These are phyloP conservation scores for Zosterops lateralis DNA, from an alignment of 2,113 vertebrate species.

Conservation along the genomic window DNA sequence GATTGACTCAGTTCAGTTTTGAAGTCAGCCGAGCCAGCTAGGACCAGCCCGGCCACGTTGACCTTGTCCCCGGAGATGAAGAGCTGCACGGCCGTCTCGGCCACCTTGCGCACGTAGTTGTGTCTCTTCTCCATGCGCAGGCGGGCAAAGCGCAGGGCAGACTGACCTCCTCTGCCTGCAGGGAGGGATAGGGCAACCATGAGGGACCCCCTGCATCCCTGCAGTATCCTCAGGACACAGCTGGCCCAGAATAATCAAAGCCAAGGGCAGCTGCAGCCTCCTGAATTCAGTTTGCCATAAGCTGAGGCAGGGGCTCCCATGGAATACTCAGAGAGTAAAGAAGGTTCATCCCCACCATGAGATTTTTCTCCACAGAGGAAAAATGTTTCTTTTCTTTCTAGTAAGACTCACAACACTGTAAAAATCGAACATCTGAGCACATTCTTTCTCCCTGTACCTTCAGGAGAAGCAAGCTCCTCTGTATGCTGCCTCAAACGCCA, in stretches of 20 bases:
- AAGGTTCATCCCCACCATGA: neutral
- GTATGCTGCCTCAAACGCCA: neutral
- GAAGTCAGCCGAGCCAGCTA: constrained; percentile 97
- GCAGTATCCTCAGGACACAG: neutral
- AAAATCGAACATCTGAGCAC: neutral
- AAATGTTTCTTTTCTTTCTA: neutral
- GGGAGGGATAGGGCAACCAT: neutral
- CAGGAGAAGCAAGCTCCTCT: neutral
- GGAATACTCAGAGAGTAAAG: neutral
- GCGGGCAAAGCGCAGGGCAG: constrained; percentile 96
- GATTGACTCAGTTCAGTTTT: constrained; percentile 98
- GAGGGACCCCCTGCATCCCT: neutral
- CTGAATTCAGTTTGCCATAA: neutral
- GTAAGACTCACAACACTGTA: neutral
- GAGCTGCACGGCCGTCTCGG: constrained; percentile 96
- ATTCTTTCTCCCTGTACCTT: neutral
- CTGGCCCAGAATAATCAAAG: neutral
- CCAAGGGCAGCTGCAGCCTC: neutral
- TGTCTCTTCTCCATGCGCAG: constrained; percentile 98
- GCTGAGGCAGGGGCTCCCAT: neutral
- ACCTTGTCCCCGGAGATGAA: constrained; percentile 99
- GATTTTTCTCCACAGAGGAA: neutral
- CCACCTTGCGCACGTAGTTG: constrained; percentile 98
- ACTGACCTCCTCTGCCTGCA: constrained; percentile 96
- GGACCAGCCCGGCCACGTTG: constrained; percentile 95